Percentiles rank a stretch among this genome's conserved stretches.
Evolutionary conservation across 2,113 vertebrate species (phyloP).

Genomic region (Nothobranchius furzeri): DNA sequence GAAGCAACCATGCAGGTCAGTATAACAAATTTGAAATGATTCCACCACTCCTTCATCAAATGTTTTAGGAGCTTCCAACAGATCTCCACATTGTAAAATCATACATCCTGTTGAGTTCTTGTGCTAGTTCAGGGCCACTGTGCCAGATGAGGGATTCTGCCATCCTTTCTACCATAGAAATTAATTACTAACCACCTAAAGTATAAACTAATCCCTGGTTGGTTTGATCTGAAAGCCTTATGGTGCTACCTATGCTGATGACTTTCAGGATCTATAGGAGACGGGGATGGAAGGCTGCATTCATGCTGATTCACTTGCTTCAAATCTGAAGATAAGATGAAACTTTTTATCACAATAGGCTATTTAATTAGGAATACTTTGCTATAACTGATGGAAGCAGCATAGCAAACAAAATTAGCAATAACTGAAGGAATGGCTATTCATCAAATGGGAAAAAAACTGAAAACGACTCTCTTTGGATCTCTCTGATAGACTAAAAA

Average conservation of each 20-base stretch:
- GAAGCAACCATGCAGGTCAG: slow-evolving; percentile 12
- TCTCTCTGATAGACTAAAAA: too few relatives aligned
- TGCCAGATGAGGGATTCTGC: slow-evolving; percentile 39
- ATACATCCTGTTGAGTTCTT: slow-evolving; percentile 9
- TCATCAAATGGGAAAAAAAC: too few relatives aligned
- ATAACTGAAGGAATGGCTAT: too few relatives aligned
- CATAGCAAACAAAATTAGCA: too few relatives aligned
- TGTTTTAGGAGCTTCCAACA: not conserved
- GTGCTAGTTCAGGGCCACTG: slow-evolving; percentile 27
- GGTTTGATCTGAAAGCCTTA: slow-evolving; percentile 60
- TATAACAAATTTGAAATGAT: slow-evolving; percentile 20
- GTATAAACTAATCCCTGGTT: slow-evolving; percentile 43
- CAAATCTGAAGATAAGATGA: slow-evolving; percentile 43
- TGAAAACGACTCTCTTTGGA: too few relatives aligned
- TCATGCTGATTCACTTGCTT: slow-evolving; percentile 48
- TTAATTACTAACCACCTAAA: slow-evolving; percentile 39
- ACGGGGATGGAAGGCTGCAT: slow-evolving; percentile 33
- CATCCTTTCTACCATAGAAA: slow-evolving; percentile 39
- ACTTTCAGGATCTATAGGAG: slow-evolving; percentile 33
- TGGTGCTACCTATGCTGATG: slow-evolving; percentile 40
- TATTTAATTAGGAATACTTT: slow-evolving; percentile 39
- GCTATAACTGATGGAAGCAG: slow-evolving; percentile 17
- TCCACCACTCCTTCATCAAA: slow-evolving; percentile 27
- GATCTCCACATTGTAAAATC: slow-evolving; percentile 20
- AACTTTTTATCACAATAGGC: too few relatives aligned